Percentiles rank a stretch among this genome's conserved stretches.
phyloP scores from a whole-genome alignment of 2,113 vertebrate genomes.

The Sylvia atricapilla region DNA sequence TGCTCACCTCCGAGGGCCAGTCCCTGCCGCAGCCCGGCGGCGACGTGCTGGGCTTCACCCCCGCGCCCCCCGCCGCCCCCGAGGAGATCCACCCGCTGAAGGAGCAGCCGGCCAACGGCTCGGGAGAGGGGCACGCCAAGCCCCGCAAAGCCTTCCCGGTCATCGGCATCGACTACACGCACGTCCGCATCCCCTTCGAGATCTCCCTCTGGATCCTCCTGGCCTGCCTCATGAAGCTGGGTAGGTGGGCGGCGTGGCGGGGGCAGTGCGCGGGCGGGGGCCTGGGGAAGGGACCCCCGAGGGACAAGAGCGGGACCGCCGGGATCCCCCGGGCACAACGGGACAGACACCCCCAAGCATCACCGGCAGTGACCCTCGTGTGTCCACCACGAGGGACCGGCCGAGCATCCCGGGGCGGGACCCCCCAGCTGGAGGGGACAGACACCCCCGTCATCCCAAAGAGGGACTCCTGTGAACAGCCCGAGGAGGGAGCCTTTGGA shows the following conservation, averaged over 20 bases:
- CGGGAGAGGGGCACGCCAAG: constrained; percentile 18
- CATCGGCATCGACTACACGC: constrained; percentile 78
- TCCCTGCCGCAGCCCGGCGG: neutral
- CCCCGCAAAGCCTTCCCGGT: constrained; percentile 86
- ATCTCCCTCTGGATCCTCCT: constrained; percentile 93
- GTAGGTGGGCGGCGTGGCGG: constrained; percentile 71
- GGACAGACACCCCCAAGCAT: neutral
- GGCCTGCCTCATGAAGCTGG: constrained; percentile 95
- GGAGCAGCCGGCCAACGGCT: constrained; percentile 45
- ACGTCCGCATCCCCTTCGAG: constrained; percentile 84
- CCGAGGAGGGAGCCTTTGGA: too few species aligned
- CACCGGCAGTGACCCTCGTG: neutral
- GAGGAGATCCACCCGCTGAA: constrained; percentile 40
- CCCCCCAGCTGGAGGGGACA: neutral
- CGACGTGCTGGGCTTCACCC: constrained; percentile 59
- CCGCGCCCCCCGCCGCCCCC: constrained; percentile 49
- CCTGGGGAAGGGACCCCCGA: neutral
- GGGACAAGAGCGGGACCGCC: neutral
- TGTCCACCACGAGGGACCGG: rapidly evolving
- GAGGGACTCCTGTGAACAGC: neutral
- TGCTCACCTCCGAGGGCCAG: constrained; percentile 19
- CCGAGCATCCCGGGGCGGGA: neutral
- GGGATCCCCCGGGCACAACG: neutral
- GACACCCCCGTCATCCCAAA: neutral
- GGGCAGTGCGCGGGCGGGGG: neutral